phyloP scores from a whole-genome alignment of 2,888 invertebrate genomes.

The Volucella inanis region DNA sequence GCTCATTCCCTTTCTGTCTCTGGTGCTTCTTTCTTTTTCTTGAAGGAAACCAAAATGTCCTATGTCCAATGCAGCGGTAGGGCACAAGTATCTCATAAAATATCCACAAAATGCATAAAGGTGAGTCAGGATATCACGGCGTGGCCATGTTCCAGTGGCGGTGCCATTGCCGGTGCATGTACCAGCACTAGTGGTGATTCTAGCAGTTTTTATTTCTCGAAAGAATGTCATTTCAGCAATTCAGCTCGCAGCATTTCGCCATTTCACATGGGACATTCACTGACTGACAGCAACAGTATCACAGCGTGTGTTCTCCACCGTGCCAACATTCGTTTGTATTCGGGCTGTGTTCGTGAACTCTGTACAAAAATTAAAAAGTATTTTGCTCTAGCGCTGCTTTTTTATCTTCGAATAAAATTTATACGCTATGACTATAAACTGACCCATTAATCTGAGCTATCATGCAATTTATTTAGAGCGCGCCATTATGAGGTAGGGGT shows the following conservation, averaged over 20 bases:
- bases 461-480: slow-evolving; percentile 69
- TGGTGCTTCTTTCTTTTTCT: background rate
- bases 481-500: slow-evolving; percentile 61
- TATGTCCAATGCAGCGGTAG: slow-evolving; percentile 16
- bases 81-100: slow-evolving; percentile 46
- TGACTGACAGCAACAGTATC: slow-evolving; percentile 13
- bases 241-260: slow-evolving; percentile 13
- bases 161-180: too few relatives aligned
- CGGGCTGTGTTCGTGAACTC: background rate
- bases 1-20: background rate
- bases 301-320: background rate
- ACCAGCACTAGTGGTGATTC: too few relatives aligned
- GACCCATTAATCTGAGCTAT: slow-evolving; percentile 64
- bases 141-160: background rate
- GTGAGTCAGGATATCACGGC: background rate
- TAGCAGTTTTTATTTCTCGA: slow-evolving; percentile 43
- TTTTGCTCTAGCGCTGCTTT: background rate
- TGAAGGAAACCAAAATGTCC: slow-evolving; percentile 1
- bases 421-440: slow-evolving; percentile 56
- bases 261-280: slow-evolving; percentile 14
- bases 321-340: too few relatives aligned
- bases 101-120: slow-evolving; percentile 58
- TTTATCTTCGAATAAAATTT: slow-evolving; percentile 54
- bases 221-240: slow-evolving; percentile 56
- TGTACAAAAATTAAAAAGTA: background rate